Evolutionary conservation across 2,113 vertebrate genomes (phyloP).

Genomic region (Mustelus asterias): DNA sequence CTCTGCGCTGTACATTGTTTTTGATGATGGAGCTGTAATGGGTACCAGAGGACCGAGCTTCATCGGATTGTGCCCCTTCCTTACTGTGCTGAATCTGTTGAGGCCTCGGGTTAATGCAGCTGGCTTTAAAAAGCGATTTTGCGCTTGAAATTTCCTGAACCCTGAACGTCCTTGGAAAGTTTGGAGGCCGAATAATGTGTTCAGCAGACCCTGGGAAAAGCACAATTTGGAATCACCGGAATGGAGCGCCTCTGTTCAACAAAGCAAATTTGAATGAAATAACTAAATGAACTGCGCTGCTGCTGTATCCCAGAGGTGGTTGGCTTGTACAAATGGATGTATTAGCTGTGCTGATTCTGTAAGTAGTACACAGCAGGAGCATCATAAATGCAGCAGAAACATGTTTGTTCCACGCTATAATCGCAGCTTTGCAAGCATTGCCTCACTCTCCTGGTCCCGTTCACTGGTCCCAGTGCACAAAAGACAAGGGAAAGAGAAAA

Average conservation of each 20-base stretch:
- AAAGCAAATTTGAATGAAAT: constrained; percentile 13
- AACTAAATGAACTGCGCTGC: neutral
- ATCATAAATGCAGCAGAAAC: constrained; percentile 13
- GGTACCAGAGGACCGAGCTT: neutral
- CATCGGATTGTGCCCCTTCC: too few species aligned
- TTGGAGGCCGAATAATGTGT: too few species aligned
- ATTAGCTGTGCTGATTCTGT: constrained; percentile 12
- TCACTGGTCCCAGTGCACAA: neutral
- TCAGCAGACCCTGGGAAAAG: neutral
- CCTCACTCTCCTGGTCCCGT: neutral
- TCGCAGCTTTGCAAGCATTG: neutral
- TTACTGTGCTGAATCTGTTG: neutral
- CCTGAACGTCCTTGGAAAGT: neutral
- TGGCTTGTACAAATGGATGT: neutral
- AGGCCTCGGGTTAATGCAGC: neutral
- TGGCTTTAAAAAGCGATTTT: neutral
- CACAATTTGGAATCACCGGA: neutral
- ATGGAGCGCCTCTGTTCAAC: neutral
- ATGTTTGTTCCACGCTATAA: neutral
- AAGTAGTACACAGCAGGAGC: neutral
- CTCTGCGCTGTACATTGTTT: neutral
- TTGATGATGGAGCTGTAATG: neutral
- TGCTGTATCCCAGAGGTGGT: neutral
- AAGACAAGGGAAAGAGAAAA: neutral
- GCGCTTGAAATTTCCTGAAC: neutral